Percentiles rank a stretch among this genome's conserved stretches.
Evolutionary conservation across 2,888 invertebrate genomes (phyloP).

Genomic region (Xanthostigma xanthostigma): DNA sequence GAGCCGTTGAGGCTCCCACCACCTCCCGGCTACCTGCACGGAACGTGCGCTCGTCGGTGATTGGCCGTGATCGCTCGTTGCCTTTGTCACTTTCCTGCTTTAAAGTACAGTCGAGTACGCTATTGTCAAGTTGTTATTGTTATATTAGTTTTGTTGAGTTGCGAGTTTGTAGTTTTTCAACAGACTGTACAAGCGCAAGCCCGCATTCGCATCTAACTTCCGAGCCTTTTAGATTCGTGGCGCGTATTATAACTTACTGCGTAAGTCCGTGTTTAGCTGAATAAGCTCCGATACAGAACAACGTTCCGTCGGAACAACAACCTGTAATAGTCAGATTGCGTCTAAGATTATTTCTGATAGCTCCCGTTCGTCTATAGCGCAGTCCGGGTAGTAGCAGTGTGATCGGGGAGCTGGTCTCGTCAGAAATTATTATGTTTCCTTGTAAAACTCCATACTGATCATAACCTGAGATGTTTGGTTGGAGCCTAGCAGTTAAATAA

Average conservation of each 20-base stretch:
- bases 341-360: conserved; percentile 17
- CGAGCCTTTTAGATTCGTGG: too few relatives aligned
- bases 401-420: conserved; percentile 26
- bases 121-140: too few relatives aligned
- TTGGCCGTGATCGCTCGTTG: too few relatives aligned
- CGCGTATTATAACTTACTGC: conserved; percentile 40
- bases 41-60: too few relatives aligned
- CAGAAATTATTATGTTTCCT: conserved; percentile 36
- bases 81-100: too few relatives aligned
- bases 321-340: conserved; percentile 27
- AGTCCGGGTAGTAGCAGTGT: conserved; percentile 36
- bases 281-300: conserved; percentile 36
- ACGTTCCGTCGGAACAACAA: conserved; percentile 36
- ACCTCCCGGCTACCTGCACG: too few relatives aligned
- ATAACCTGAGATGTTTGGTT: conserved; percentile 33
- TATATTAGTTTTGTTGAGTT: too few relatives aligned
- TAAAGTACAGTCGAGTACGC: too few relatives aligned
- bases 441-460: conserved; percentile 47
- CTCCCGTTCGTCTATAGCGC: conserved; percentile 31
- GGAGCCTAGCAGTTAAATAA: conserved; percentile 5
- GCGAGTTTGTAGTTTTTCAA: too few relatives aligned
- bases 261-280: conserved; percentile 36
- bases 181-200: too few relatives aligned
- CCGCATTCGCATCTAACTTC: too few relatives aligned
- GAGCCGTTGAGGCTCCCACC: too few relatives aligned